phyloP scores from a whole-genome alignment of 2,797 vertebrate species.

The Antennarius maculatus region DNA sequence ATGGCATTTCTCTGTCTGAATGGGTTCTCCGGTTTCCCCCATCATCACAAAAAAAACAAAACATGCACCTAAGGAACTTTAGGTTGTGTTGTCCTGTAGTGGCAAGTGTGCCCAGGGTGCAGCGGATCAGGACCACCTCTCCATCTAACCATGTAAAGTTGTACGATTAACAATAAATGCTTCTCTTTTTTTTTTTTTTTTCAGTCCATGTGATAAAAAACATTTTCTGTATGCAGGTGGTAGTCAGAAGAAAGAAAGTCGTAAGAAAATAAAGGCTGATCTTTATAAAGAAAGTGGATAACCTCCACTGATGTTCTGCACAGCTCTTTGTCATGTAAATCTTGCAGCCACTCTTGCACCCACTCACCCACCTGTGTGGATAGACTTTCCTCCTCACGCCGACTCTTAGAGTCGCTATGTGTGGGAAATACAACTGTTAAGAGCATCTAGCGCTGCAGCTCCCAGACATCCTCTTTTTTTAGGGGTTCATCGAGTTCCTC shows the following conservation, averaged over 20 bases:
- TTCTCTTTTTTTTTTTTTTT: no score
- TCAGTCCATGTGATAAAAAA: not conserved
- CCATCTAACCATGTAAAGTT: no score
- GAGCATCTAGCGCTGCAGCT: constrained; percentile 17
- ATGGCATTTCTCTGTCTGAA: no score
- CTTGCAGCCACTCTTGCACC: constrained; percentile 40
- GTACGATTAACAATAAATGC: no score
- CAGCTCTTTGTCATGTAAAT: constrained; percentile 78
- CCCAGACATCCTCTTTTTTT: constrained; percentile 1
- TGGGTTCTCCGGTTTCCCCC: no score
- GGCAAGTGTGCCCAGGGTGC: no score
- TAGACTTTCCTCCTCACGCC: constrained; percentile 38
- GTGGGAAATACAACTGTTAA: constrained; percentile 17
- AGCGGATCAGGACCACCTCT: no score
- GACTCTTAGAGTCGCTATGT: constrained; percentile 35
- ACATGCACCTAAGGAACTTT: no score
- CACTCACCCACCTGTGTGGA: constrained; percentile 36
- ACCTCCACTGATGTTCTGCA: constrained; percentile 24
- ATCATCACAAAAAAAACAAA: no score
- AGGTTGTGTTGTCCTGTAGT: no score
- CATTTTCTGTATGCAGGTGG: no score
- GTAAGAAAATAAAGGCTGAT: not conserved
- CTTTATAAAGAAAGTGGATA: not conserved
- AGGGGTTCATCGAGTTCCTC: not conserved
- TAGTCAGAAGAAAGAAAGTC: not conserved